A percentile compares a stretch with the other conserved stretches of the same genome.
Conservation (phyloP, 2,797 vertebrate genomes). For the Bovichtus diacanthus region DNA sequence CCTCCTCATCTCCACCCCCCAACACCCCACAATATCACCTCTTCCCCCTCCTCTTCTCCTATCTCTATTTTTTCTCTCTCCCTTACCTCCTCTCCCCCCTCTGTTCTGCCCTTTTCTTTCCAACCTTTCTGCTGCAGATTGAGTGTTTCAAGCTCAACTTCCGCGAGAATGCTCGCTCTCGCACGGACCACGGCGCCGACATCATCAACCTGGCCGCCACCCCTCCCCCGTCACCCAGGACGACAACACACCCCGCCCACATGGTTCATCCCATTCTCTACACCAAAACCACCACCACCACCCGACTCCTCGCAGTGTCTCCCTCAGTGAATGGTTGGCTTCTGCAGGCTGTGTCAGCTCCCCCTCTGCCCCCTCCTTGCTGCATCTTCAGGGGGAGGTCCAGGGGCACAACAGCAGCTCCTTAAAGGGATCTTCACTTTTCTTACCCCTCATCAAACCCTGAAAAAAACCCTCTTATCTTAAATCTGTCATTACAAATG, state of each 20-base stretch:
- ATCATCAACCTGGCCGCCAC: constrained; percentile 84
- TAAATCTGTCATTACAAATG: constrained; percentile 30
- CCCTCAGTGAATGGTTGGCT: constrained; percentile 75
- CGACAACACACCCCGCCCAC: constrained; percentile 78
- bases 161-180: constrained; percentile 91
- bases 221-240: constrained; percentile 70
- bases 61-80: constrained; percentile 64
- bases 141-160: constrained; percentile 93
- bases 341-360: constrained; percentile 66
- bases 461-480: constrained; percentile 18
- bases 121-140: constrained; percentile 93
- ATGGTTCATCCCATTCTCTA: constrained; percentile 34
- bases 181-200: constrained; percentile 92
- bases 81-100: constrained; percentile 46
- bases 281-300: constrained; percentile 69
- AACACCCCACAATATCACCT: constrained; percentile 50
- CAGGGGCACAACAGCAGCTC: constrained; percentile 55
- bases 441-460: background rate
- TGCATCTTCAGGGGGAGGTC: constrained; percentile 53
- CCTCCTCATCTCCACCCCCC: constrained; percentile 78
- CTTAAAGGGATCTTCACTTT: constrained; percentile 47
- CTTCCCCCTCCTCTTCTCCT: constrained; percentile 57
- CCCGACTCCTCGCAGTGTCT: constrained; percentile 75
- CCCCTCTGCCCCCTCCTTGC: constrained; percentile 65
- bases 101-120: constrained; percentile 53